Conservation (phyloP, 2,888 invertebrate species). For the Cephus pulcher region DNA sequence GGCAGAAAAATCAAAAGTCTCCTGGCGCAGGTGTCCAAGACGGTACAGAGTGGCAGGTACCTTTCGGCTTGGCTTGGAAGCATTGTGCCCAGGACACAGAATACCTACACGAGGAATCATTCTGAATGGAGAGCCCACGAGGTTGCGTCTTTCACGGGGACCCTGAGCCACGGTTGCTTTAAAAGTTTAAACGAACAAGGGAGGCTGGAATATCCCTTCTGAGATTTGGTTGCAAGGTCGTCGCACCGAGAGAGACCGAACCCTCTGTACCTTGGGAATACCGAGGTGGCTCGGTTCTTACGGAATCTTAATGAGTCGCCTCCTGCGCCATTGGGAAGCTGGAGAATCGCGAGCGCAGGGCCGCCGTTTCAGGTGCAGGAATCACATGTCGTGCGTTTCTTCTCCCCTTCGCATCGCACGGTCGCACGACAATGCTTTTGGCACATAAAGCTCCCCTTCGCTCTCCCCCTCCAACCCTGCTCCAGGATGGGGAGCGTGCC, state of each 20-base stretch:
- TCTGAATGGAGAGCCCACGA: slow-evolving; percentile 46
- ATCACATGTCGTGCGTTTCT: slow-evolving; percentile 42
- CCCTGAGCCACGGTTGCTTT: slow-evolving; percentile 26
- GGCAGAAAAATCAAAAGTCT: slow-evolving; percentile 60
- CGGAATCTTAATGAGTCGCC: neutral
- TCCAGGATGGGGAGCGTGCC: slow-evolving; percentile 48
- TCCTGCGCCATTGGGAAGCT: slow-evolving; percentile 3
- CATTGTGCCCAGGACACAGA: slow-evolving; percentile 51
- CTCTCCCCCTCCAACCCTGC: slow-evolving; percentile 13
- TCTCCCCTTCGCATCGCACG: slow-evolving; percentile 22
- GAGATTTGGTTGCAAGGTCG: slow-evolving; percentile 28
- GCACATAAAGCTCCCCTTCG: slow-evolving; percentile 18
- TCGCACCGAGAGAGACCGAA: neutral
- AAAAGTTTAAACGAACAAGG: slow-evolving; percentile 45
- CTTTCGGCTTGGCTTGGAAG: slow-evolving; percentile 44
- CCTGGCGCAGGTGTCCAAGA: slow-evolving; percentile 55
- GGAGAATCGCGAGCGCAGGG: neutral
- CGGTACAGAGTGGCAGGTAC: slow-evolving; percentile 54
- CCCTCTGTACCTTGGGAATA: no score
- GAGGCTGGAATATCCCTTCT: slow-evolving; percentile 25
- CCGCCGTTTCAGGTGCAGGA: slow-evolving; percentile 38
- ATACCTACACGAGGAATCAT: slow-evolving; percentile 47
- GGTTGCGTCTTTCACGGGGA: slow-evolving; percentile 48
- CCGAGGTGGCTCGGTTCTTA: no score
- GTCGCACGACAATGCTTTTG: slow-evolving; percentile 15